phyloP scores from a whole-genome alignment of 2,113 vertebrate genomes.

The Patagioenas fasciata region DNA sequence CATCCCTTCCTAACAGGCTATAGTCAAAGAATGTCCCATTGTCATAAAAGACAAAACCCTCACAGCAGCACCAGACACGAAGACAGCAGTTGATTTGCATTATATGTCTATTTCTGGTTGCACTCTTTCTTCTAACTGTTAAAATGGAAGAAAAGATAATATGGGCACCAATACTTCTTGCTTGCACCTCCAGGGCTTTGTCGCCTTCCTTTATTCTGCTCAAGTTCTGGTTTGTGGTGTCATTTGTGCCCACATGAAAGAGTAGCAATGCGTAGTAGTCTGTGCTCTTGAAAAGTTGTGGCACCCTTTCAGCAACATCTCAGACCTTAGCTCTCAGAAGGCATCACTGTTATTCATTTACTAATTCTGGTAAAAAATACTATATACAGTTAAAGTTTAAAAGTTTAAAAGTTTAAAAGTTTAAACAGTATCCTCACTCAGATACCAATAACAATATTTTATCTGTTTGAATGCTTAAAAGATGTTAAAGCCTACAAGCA shows the following conservation, averaged over 20 bases:
- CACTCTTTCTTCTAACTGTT: too few species aligned
- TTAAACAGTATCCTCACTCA: not conserved
- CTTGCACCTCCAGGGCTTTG: too few species aligned
- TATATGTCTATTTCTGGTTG: too few species aligned
- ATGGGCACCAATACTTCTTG: too few species aligned
- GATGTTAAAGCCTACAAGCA: not conserved
- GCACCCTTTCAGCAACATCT: not conserved
- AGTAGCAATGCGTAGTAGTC: not conserved
- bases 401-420: not conserved
- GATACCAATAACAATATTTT: not conserved
- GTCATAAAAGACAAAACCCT: too few species aligned
- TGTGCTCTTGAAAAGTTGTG: not conserved
- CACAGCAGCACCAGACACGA: too few species aligned
- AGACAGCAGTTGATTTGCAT: too few species aligned
- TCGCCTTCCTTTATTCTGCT: too few species aligned
- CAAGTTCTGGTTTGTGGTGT: too few species aligned
- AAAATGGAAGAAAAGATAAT: too few species aligned
- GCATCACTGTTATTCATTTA: not conserved
- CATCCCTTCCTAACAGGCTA: too few species aligned
- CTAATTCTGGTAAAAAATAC: not conserved
- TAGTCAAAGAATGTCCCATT: too few species aligned
- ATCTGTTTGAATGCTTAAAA: not conserved
- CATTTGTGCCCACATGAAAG: not conserved
- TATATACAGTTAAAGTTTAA: not conserved
- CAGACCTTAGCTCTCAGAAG: not conserved